Evolutionary conservation across 2,113 vertebrate genomes (phyloP), one percentile per base, ranked within the genome.

Genomic region (Mungos mungo): DNA sequence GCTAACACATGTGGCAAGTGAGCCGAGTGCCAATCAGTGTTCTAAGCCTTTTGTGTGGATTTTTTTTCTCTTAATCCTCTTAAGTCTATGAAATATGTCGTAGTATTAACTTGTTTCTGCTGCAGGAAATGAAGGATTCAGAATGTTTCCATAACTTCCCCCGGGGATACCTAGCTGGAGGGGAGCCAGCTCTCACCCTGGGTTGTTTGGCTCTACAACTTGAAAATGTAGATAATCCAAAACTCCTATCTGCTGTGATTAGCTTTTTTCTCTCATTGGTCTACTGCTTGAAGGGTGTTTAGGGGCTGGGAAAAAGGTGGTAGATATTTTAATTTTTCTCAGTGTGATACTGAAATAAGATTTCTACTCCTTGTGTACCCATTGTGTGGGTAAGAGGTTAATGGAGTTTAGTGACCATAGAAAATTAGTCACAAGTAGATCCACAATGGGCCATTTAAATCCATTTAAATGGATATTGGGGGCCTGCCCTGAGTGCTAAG

Each of bases 1-100:
- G 45, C 7, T 45, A 23, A 33, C 1, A 2, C 0, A 4, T 1
- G 21, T 3, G 12, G 23, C 23, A 2, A 45, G 76, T 47, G 31
- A 90, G 8, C 47, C 15, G 27, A 19, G 47, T 45, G n/a, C 35
- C 6, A 41, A 33, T 18, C 10, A 16, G 29, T 31, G 5, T 52
- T 66, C 16, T 29, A 18, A 83, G 13, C 3, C 3, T 29, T 25
- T 81, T 10, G 5, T 7, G 13, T 65, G 25, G 47, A 15, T 71
- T 84, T 76, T 60, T 76, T 45, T 10, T 38, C 35, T 88, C 11
- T 15, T 33, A 60, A 63, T 2, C 5, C 33, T 74, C 5, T 25
- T 50, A 47, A 33, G 11, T 2, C 23, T 45, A 8, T 33, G 52
- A 76, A 15, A 21, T 27, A 45, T 5, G 15, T 2, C 16, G 6